Conservation (phyloP, 2,113 vertebrate genomes). For the Cavia porcellus region DNA sequence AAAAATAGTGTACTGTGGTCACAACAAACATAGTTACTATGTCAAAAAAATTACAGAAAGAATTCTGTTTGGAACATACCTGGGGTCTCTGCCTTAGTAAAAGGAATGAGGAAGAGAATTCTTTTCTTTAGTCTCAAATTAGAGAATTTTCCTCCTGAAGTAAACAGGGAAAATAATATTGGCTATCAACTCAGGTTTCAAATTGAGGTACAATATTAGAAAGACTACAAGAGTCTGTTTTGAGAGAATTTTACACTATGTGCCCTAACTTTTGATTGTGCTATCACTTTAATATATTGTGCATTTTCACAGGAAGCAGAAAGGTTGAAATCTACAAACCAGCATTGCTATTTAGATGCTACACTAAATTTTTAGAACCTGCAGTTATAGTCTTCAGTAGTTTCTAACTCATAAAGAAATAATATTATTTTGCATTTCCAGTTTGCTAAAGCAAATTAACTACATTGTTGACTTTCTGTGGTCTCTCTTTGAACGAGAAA, state of each 20-base stretch:
- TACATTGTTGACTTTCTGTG: constrained; percentile 86
- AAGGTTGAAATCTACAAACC: background rate
- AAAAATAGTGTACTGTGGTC: background rate
- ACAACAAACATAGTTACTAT: background rate
- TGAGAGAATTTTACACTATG: constrained; percentile 28
- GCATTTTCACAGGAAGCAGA: constrained; percentile 18
- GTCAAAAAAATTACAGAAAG: background rate
- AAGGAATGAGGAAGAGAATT: background rate
- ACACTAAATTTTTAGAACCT: constrained; percentile 74
- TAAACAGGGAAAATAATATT: background rate
- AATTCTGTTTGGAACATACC: background rate
- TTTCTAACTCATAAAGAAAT: constrained; percentile 83
- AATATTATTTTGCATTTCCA: constrained; percentile 85
- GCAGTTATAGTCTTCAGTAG: constrained; percentile 77
- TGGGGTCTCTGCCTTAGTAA: background rate
- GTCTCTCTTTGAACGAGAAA: constrained; percentile 83
- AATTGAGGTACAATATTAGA: constrained; percentile 32
- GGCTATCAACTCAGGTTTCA: background rate
- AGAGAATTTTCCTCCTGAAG: background rate
- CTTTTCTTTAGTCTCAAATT: background rate
- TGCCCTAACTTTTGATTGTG: constrained; percentile 50
- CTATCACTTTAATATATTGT: constrained; percentile 33
- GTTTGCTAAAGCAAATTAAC: constrained; percentile 87
- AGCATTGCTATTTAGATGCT: constrained; percentile 44
- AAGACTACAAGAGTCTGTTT: background rate